Evolutionary conservation across 1,140 invertebrate genomes (phyloP).

Genomic region (Lutraria rhynchaena): DNA sequence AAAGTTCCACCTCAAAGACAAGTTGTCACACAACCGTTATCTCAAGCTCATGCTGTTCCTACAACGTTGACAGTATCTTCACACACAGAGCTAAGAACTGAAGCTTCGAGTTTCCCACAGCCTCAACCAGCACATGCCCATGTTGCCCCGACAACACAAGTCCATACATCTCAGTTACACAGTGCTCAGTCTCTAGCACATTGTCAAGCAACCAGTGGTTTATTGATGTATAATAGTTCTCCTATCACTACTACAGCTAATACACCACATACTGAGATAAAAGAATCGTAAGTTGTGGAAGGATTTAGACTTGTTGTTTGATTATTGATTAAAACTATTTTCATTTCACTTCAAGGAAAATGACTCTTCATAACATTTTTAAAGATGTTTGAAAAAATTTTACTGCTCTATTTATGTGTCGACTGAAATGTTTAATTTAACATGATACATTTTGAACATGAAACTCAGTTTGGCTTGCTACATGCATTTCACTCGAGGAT

Average conservation of each 20-base stretch:
- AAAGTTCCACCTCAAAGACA: conserved; percentile 57
- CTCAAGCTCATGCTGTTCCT: neutral
- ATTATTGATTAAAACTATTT: neutral
- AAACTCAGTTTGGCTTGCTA: too few relatives aligned
- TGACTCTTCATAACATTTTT: too few relatives aligned
- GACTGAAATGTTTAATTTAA: too few relatives aligned
- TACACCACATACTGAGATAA: conserved; percentile 8
- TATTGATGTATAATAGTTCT: conserved; percentile 25
- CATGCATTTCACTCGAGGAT: too few relatives aligned
- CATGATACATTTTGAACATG: too few relatives aligned
- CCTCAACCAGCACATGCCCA: conserved; percentile 43
- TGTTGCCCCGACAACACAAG: neutral
- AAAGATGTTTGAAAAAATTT: too few relatives aligned
- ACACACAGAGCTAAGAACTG: conserved; percentile 8
- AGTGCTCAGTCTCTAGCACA: conserved; percentile 10
- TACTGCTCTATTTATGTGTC: too few relatives aligned
- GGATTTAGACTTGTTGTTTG: neutral
- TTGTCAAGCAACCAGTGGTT: conserved; percentile 27
- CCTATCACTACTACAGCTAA: conserved; percentile 8
- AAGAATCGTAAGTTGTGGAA: conserved; percentile 26
- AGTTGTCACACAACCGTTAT: conserved; percentile 1
- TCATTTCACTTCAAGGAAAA: too few relatives aligned
- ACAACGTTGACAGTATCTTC: conserved; percentile 1
- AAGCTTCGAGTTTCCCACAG: conserved; percentile 27
- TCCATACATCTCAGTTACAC: conserved; percentile 7